These are phyloP conservation scores for Cladopsammia gracilis DNA, from an alignment of 64 coral and sea anemone genomes.

Conservation along the genomic window DNA sequence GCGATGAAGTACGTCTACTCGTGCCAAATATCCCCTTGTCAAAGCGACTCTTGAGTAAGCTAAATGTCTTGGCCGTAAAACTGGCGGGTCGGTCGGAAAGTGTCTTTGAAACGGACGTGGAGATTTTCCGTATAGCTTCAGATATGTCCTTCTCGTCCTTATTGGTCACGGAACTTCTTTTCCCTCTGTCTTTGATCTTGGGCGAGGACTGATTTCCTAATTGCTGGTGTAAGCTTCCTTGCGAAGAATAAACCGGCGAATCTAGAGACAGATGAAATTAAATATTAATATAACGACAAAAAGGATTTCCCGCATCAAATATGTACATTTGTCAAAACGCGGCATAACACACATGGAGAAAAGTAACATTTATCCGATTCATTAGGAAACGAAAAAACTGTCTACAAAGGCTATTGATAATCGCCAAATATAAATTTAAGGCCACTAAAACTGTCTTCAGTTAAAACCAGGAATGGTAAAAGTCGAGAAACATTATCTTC, in stretches of 20 bases:
- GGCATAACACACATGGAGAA: not conserved
- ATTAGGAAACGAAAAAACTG: not conserved
- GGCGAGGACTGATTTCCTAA: slow-evolving; percentile 12
- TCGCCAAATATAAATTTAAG: too few species aligned
- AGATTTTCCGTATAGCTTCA: slow-evolving; percentile 63
- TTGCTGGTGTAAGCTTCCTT: slow-evolving; percentile 50
- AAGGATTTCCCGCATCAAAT: not conserved
- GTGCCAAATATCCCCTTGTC: slow-evolving; percentile 50
- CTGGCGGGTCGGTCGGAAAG: slow-evolving; percentile 27
- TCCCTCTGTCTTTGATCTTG: slow-evolving; percentile 24
- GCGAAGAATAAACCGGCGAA: slow-evolving; percentile 57
- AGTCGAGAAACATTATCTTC: too few species aligned
- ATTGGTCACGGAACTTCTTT: slow-evolving; percentile 22
- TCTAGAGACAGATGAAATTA: slow-evolving; percentile 45
- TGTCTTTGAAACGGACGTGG: slow-evolving; percentile 22
- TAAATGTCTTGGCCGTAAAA: slow-evolving; percentile 71
- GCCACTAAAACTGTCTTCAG: too few species aligned
- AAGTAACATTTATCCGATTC: not conserved
- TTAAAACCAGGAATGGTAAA: too few species aligned
- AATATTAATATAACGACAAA: slow-evolving; percentile 14
- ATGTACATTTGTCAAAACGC: slow-evolving; percentile 21
- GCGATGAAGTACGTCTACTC: slow-evolving; percentile 40
- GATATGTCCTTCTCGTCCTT: slow-evolving; percentile 80
- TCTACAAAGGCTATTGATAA: not conserved
- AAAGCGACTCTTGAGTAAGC: slow-evolving; percentile 70